Base-by-base conservation (phyloP, 1,140 invertebrate species). In the Penaeus japonicus region DNA sequence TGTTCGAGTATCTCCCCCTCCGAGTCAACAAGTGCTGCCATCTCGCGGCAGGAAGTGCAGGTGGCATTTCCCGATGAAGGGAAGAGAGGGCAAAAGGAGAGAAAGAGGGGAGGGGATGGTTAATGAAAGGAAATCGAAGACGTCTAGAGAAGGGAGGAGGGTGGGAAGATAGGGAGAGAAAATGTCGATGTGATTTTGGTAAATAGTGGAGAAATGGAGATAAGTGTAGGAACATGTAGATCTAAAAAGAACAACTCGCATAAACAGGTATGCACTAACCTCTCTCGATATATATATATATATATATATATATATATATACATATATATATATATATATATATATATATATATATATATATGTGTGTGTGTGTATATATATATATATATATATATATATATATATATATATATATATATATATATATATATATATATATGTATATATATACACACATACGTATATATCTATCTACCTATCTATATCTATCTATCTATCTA, bases 261-360 rank as follows among this genome's bases (percentile, higher is more conserved):
- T n/a, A n/a, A n/a, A n/a, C n/a, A n/a, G n/a, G n/a, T n/a, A n/a
- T n/a, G n/a, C n/a, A n/a, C n/a, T n/a, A n/a, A n/a, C n/a, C n/a
- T n/a, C n/a, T n/a, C n/a, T n/a, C n/a, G 4, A 3, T n/a, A 5
- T 7, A 30, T 30, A 32, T 15, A 73, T 30, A 3, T 24, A 73
- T 20, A 27, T 0, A 73, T 18, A 65, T 18, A 65, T 7, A 73
- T 7, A 27, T 12, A 30, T 4, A 73, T 12, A 73, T 2, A 30
- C 4, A 30, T n/a, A n/a, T n/a, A n/a, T n/a, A n/a, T n/a, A n/a
- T n/a, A 2, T 73, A 73, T 73, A 10, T 30, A 73, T 27, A 73
- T 30, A 73, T 65, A 30, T 70, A 70, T 70, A 70, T n/a, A 70
- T n/a, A n/a, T n/a, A 70, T n/a, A 70, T n/a, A 70, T n/a, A 70